phyloP scores from a whole-genome alignment of 2,888 invertebrate species.

The Glaucopsyche alexis region DNA sequence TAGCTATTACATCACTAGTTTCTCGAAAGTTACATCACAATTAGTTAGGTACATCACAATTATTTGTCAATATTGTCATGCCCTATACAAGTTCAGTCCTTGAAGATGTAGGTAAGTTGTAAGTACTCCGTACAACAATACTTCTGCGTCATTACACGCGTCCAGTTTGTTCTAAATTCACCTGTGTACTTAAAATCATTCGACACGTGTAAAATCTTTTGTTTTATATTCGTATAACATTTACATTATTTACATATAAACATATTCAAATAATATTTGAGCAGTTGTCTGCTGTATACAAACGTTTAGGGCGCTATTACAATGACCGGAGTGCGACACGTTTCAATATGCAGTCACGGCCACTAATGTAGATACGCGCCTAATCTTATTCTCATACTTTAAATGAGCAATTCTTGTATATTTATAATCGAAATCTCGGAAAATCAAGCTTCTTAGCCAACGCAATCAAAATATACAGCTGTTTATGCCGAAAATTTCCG shows the following conservation, averaged over 20 bases:
- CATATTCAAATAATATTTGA: conserved; percentile 17
- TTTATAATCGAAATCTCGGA: too few species aligned
- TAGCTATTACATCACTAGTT: too few species aligned
- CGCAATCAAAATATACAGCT: too few species aligned
- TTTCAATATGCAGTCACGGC: background rate
- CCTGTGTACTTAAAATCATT: background rate
- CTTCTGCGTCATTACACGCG: background rate
- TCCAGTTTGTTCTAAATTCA: background rate
- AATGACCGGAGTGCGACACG: background rate
- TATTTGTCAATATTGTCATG: background rate
- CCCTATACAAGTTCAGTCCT: background rate
- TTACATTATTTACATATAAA: conserved; percentile 16
- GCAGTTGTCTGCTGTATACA: background rate
- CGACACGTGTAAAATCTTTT: conserved; percentile 24
- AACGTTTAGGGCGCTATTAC: background rate
- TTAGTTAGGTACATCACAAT: too few species aligned
- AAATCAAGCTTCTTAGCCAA: too few species aligned
- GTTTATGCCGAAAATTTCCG: too few species aligned
- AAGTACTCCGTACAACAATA: background rate
- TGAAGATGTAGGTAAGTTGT: background rate
- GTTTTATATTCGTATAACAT: conserved; percentile 7
- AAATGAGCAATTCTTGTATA: too few species aligned
- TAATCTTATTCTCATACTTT: too few species aligned
- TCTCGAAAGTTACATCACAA: too few species aligned
- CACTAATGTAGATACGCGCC: background rate